A percentile compares a stretch with the other conserved stretches of the same genome.
These are phyloP conservation scores for Rhinopomastus cyanomelas DNA, from an alignment of 2,113 vertebrate species.

Conservation along the genomic window DNA sequence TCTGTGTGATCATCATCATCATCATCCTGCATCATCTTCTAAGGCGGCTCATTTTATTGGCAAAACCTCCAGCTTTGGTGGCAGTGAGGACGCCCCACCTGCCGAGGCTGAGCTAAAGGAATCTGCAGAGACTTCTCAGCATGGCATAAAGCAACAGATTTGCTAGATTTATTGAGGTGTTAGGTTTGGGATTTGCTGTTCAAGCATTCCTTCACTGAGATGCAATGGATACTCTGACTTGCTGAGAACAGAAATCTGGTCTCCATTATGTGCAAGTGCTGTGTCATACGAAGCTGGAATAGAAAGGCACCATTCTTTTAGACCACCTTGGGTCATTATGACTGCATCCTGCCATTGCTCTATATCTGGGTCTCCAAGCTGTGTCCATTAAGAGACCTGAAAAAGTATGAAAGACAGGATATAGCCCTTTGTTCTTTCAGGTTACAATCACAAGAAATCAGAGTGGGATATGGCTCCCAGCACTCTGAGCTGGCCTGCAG, in stretches of 20 bases:
- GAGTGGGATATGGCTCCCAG: neutral
- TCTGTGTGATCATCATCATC: too few relatives aligned
- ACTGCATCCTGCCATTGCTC: conserved; percentile 25
- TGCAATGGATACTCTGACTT: neutral
- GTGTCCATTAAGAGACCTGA: neutral
- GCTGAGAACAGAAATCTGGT: conserved; percentile 3
- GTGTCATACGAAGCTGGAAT: neutral
- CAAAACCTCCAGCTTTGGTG: neutral
- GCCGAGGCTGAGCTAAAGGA: neutral
- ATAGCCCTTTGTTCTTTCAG: conserved; percentile 33
- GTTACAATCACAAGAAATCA: neutral
- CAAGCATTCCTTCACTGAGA: neutral
- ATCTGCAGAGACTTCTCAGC: neutral
- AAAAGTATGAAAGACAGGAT: conserved; percentile 54
- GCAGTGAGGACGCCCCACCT: neutral
- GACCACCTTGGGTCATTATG: neutral
- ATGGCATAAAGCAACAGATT: neutral
- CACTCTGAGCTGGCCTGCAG: neutral
- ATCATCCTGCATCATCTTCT: neutral
- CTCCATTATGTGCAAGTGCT: neutral
- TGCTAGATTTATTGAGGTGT: neutral
- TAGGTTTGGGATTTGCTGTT: neutral
- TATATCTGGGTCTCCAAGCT: neutral
- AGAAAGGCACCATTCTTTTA: conserved; percentile 27
- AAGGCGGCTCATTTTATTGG: neutral